Conservation (phyloP, 2,888 invertebrate genomes). For the Caenorhabditis becei region DNA sequence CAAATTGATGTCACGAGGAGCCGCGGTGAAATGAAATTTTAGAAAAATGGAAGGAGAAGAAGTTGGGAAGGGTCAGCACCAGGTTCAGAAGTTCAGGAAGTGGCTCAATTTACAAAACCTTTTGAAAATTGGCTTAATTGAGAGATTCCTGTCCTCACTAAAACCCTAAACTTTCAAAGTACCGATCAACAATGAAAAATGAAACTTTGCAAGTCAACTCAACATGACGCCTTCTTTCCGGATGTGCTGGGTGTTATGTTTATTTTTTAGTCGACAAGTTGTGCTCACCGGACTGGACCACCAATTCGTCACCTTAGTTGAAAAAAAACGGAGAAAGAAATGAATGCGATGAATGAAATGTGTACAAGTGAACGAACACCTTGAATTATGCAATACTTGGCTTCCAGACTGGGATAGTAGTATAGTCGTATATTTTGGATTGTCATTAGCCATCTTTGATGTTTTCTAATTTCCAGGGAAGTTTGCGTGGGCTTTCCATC, state of each 20-base stretch:
- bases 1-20: not conserved
- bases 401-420: not conserved
- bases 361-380: not conserved
- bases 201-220: not conserved
- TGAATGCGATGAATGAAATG: not conserved
- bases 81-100: not conserved
- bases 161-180: not conserved
- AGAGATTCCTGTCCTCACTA: not conserved
- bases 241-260: not conserved
- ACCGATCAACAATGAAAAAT: constrained; percentile 1
- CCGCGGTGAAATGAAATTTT: too few relatives aligned
- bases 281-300: not conserved
- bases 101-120: not conserved
- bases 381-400: not conserved
- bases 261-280: not conserved
- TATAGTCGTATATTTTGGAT: too few relatives aligned
- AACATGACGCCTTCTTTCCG: not conserved
- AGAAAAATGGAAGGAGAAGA: not conserved
- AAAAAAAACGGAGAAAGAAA: not conserved
- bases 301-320: not conserved
- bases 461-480: too few relatives aligned
- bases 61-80: not conserved
- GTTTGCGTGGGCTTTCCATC: not conserved
- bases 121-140: too few relatives aligned
- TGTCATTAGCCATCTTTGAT: too few relatives aligned